Evolutionary conservation across 2,888 invertebrate species (phyloP).

Genomic region (Trypoxylon attenuatum): DNA sequence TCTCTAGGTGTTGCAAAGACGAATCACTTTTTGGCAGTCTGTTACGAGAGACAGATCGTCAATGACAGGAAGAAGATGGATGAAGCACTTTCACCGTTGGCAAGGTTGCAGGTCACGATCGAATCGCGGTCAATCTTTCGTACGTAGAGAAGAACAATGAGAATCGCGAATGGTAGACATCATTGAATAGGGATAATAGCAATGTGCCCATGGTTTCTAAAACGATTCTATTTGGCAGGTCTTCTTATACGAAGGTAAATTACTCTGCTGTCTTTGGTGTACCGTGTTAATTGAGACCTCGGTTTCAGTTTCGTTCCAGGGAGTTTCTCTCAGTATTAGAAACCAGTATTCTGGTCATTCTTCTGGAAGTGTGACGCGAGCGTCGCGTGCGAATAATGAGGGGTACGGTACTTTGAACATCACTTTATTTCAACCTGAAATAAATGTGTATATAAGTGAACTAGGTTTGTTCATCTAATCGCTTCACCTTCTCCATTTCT

Average conservation of each 20-base stretch:
- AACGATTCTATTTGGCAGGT: conserved; percentile 1
- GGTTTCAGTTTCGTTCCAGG: not conserved
- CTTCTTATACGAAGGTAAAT: conserved; percentile 7
- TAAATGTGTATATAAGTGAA: conserved; percentile 25
- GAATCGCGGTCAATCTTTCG: not conserved
- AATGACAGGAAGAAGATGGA: not conserved
- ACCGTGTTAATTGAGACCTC: conserved; percentile 1
- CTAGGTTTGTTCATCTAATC: not conserved
- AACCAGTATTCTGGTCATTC: conserved; percentile 1
- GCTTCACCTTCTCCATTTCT: not conserved
- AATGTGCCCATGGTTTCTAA: conserved; percentile 11
- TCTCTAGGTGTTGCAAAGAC: too few species aligned
- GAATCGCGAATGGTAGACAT: conserved; percentile 3
- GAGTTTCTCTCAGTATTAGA: conserved; percentile 18
- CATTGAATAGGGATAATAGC: conserved; percentile 9
- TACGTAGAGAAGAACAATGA: conserved; percentile 15
- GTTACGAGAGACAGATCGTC: too few species aligned
- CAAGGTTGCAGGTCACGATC: conserved; percentile 21
- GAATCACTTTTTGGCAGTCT: too few species aligned
- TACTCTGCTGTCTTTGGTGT: too few species aligned
- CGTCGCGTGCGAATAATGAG: conserved; percentile 23
- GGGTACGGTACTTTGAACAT: not conserved
- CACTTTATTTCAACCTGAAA: not conserved
- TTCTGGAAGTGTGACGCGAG: conserved; percentile 1
- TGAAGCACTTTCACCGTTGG: conserved; percentile 29